Evolutionary conservation across 2,797 vertebrate genomes (phyloP).

Genomic region (Amphiprion clarkii): DNA sequence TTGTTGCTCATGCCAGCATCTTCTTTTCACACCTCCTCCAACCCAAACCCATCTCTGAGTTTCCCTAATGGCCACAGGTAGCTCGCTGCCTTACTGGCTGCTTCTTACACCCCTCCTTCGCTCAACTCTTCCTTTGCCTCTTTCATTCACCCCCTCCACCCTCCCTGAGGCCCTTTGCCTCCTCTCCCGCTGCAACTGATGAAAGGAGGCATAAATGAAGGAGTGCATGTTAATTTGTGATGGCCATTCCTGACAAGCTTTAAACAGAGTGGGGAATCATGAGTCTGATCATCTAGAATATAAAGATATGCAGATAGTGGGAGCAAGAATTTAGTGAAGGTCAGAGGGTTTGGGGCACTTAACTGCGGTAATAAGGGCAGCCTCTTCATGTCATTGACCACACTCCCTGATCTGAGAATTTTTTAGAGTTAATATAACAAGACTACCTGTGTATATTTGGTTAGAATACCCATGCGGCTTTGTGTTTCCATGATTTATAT

Average conservation of each 20-base stretch:
- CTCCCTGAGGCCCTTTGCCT: conserved; percentile 51
- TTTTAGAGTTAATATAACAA: neutral
- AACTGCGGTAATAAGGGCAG: neutral
- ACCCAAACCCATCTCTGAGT: conserved; percentile 46
- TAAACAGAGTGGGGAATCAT: conserved; percentile 68
- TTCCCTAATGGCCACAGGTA: conserved; percentile 59
- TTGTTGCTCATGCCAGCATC: conserved; percentile 56
- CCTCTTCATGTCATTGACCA: neutral
- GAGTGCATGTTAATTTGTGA: conserved; percentile 75
- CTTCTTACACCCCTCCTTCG: conserved; percentile 29
- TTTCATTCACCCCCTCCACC: conserved; percentile 33
- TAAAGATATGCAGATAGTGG: conserved; percentile 8
- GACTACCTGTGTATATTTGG: neutral
- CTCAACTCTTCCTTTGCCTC: conserved; percentile 38
- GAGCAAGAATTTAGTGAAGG: conserved; percentile 43
- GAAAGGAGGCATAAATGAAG: conserved; percentile 77
- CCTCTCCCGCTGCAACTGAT: conserved; percentile 59
- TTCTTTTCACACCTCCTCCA: conserved; percentile 62
- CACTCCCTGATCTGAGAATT: neutral
- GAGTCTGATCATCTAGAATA: conserved; percentile 44
- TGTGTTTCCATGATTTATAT: neutral
- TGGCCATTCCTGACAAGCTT: conserved; percentile 70
- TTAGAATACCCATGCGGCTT: neutral
- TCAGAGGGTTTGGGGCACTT: conserved; percentile 25
- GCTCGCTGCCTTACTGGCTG: conserved; percentile 54